Evolutionary conservation across 2,113 vertebrate genomes (phyloP).

Genomic region (Lampris megalopsis): DNA sequence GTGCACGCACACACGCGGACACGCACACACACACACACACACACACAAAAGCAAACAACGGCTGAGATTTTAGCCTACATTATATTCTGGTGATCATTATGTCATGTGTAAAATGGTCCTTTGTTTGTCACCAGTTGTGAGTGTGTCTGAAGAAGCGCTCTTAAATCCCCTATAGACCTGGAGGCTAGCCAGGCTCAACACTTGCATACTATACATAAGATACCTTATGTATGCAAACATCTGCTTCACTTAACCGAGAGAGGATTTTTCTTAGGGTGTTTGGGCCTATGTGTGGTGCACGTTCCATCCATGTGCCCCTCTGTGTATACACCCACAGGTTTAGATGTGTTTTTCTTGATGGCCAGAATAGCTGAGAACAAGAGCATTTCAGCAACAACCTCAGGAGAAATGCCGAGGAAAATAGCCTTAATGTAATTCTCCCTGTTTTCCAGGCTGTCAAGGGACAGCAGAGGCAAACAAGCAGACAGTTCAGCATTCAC

Average conservation of each 20-base stretch:
- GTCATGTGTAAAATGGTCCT: constrained; percentile 42
- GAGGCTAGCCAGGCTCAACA: constrained; percentile 23
- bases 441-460: not conserved
- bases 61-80: not conserved
- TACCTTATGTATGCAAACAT: constrained; percentile 41
- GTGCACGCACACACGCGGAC: not conserved
- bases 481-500: constrained; percentile 17
- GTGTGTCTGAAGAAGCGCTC: constrained; percentile 43
- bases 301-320: not conserved
- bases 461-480: not conserved
- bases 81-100: constrained; percentile 8
- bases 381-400: constrained; percentile 14
- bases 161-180: constrained; percentile 27
- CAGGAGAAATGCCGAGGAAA: constrained; percentile 30
- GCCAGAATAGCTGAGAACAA: not conserved
- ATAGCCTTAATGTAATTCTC: constrained; percentile 9
- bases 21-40: not conserved
- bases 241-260: constrained; percentile 58
- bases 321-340: constrained; percentile 15
- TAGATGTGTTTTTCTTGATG: not conserved
- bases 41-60: not conserved
- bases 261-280: constrained; percentile 26
- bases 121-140: constrained; percentile 43
- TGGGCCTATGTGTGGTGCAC: not conserved
- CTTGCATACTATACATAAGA: constrained; percentile 13